Conservation (phyloP, 2,113 vertebrate species). For the Oreochromis aureus region DNA sequence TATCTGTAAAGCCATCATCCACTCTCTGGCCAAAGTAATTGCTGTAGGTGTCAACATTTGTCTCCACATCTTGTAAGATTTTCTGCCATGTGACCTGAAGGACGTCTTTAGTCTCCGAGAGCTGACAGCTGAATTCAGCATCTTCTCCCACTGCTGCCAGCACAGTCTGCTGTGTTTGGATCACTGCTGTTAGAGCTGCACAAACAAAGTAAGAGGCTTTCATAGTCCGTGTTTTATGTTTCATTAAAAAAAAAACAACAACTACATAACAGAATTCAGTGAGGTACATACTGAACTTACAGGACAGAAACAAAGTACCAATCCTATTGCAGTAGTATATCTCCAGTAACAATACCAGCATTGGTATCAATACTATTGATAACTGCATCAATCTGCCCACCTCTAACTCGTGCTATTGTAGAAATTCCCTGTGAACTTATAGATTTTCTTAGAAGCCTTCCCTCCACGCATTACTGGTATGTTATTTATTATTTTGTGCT, state of each 20-base stretch:
- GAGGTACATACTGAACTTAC: background rate
- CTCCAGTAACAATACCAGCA: background rate
- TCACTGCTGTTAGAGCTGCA: background rate
- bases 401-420: accelerated
- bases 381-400: background rate
- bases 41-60: background rate
- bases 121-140: background rate
- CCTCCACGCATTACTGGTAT: accelerated
- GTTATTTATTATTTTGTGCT: background rate
- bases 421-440: background rate
- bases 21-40: too few species aligned
- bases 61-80: background rate
- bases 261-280: background rate
- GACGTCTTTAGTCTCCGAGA: accelerated
- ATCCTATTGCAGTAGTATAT: background rate
- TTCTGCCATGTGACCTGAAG: background rate
- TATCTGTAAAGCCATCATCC: too few species aligned
- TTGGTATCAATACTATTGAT: background rate
- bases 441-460: background rate
- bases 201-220: too few species aligned
- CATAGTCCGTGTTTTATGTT: background rate
- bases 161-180: background rate
- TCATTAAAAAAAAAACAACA: background rate
- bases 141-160: background rate
- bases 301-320: background rate